A percentile compares a stretch with the other conserved stretches of the same genome.
phyloP scores from a whole-genome alignment of 1,140 invertebrate genomes.

The Ostrea denselamellosa region DNA sequence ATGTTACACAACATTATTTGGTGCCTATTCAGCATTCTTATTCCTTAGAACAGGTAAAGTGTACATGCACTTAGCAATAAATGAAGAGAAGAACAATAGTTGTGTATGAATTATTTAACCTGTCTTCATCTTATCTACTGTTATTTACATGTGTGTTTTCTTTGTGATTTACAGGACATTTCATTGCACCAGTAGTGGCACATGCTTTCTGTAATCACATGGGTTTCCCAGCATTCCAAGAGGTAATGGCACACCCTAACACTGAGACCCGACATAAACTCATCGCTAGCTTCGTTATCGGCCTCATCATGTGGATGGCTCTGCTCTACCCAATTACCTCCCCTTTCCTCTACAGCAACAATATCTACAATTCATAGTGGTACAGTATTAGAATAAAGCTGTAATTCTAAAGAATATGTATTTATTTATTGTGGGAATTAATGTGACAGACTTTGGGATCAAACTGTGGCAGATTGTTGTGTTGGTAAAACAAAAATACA shows the following conservation, averaged over 20 bases:
- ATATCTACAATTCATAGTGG: conserved; percentile 66
- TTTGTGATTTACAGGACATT: conserved; percentile 85
- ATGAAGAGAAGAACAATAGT: not conserved
- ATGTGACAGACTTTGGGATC: not conserved
- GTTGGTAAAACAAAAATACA: no score
- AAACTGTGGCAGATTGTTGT: not conserved
- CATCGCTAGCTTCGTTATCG: conserved; percentile 86
- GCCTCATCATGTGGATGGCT: conserved; percentile 88
- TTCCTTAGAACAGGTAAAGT: conserved; percentile 83
- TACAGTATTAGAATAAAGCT: not conserved
- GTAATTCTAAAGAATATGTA: not conserved
- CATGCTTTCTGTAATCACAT: conserved; percentile 98
- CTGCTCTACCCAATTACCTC: conserved; percentile 89
- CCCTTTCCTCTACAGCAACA: conserved; percentile 87
- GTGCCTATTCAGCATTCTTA: conserved; percentile 93
- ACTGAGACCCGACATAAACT: conserved; percentile 82
- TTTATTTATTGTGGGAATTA: not conserved
- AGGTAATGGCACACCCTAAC: conserved; percentile 85
- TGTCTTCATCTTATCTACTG: not conserved
- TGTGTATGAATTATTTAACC: not conserved
- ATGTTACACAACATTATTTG: conserved; percentile 94
- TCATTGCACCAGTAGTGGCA: conserved; percentile 91
- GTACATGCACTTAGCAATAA: conserved; percentile 33
- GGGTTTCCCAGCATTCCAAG: conserved; percentile 93
- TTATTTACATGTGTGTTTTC: not conserved